phyloP scores from a whole-genome alignment of 2,888 invertebrate species.

The Timema cristinae region DNA sequence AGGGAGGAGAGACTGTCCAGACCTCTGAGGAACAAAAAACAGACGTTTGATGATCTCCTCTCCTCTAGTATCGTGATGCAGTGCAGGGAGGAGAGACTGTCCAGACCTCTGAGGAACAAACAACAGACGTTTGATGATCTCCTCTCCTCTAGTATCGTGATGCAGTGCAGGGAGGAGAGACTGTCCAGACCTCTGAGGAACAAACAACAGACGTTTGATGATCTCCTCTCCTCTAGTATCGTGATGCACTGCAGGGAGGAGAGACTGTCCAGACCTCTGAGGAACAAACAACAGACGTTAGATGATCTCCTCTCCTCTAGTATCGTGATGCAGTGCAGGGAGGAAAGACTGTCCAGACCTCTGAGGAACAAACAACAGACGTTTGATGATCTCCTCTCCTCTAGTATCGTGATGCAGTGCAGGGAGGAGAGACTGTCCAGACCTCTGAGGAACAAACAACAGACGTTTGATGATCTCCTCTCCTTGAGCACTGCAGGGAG shows the following conservation, averaged over 20 bases:
- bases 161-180: slow-evolving; percentile 51
- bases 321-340: slow-evolving; percentile 51
- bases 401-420: no score
- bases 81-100: slow-evolving; percentile 53
- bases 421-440: slow-evolving; percentile 53
- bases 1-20: slow-evolving; percentile 53
- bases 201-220: no score
- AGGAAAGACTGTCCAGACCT: slow-evolving; percentile 54
- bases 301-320: no score
- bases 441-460: slow-evolving; percentile 54
- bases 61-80: slow-evolving; percentile 46
- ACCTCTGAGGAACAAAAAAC: slow-evolving; percentile 49
- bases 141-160: no score
- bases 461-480: no score
- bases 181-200: slow-evolving; percentile 57
- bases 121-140: no score
- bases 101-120: slow-evolving; percentile 52
- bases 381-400: no score
- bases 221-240: no score
- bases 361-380: slow-evolving; percentile 45
- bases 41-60: no score
- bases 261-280: slow-evolving; percentile 54
- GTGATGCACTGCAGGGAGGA: slow-evolving; percentile 53
- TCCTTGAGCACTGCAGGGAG: slow-evolving; percentile 52
- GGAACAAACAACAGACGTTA: no score